Base-by-base conservation (phyloP, 2,888 invertebrate genomes). In the Teinopalpus imperialis region DNA sequence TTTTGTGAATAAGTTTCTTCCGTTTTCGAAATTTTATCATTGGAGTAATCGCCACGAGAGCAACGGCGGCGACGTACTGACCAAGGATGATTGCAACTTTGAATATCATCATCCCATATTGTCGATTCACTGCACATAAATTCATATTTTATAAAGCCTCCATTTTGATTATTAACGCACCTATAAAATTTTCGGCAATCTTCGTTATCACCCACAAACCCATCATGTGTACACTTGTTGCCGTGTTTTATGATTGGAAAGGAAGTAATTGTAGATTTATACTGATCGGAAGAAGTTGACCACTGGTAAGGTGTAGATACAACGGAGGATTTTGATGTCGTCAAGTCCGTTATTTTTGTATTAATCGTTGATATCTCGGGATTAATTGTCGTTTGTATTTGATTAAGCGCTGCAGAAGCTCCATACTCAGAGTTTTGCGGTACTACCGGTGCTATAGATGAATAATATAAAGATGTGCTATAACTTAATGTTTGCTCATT, bases 121-220 rank as follows among this genome's bases (percentile, higher is more conserved):
- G 95, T 95, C 34, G 93, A 92, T 36, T 92, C 91, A 13, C 92
- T 93, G 65, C 96, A 96, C 8, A 89, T 83, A 73, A 95, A 96
- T 53, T 94, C 93, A 62, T 93, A 93, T 74, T 90, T 92, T 36
- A 87, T 91, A 61, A 89, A 94, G 3, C 91, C 90, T 48, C 91
- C 91, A 31, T 89, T 78, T 14, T 91, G 91, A 63, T 91, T 90
- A 31, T 85, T 83, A 6, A 95, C 94, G 73, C 96, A 96, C 60
- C 95, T 90, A 68, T 94, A 94, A 81, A 95, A 96, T 69, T 93
- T 94, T 21, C 89, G 91, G 64, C 95, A 95, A 65, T 95, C 91
- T 48, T 90, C 83, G 32, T 88, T 90, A 70, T 96, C 93, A 8
- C 93, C 92, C 69, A 93, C 91, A 65, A 94, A 96, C 35, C 95